These are phyloP conservation scores for Eulemur rubriventer DNA, from an alignment of 2,797 vertebrate species.

Conservation along the genomic window DNA sequence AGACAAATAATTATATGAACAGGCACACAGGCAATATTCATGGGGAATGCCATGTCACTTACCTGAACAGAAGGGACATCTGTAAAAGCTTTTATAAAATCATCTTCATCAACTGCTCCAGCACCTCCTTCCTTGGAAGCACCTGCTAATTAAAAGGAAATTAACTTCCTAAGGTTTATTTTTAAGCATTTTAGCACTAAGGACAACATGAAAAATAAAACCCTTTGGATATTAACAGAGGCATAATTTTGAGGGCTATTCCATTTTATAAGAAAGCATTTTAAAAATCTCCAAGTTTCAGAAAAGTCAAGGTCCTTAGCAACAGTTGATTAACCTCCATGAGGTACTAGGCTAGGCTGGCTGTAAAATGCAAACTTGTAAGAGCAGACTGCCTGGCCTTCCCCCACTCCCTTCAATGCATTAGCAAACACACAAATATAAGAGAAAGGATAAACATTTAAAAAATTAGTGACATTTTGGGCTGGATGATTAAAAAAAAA, in stretches of 20 bases:
- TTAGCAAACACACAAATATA: background rate
- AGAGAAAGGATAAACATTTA: background rate
- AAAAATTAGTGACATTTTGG: background rate
- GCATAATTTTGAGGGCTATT: conserved; percentile 3
- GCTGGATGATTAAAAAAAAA: background rate
- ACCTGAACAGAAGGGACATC: conserved; percentile 97
- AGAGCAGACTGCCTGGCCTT: background rate
- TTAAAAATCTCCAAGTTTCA: background rate
- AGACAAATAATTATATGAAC: background rate
- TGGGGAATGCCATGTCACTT: background rate
- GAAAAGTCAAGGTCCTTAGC: background rate
- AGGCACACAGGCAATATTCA: background rate
- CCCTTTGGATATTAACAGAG: background rate
- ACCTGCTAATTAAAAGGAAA: conserved; percentile 83
- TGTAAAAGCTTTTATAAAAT: conserved; percentile 96
- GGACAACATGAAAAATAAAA: background rate
- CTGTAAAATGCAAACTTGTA: background rate
- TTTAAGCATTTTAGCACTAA: conserved; percentile 49
- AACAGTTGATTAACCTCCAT: background rate
- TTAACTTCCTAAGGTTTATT: conserved; percentile 4
- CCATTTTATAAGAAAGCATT: background rate
- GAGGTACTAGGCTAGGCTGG: background rate
- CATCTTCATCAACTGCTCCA: conserved; percentile 95
- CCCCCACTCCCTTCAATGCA: background rate
- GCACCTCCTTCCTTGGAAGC: conserved; percentile 93